A percentile compares a stretch with the other conserved stretches of the same genome.
These are phyloP conservation scores for Nezara viridula DNA, from an alignment of 2,888 invertebrate genomes.

Conservation along the genomic window DNA sequence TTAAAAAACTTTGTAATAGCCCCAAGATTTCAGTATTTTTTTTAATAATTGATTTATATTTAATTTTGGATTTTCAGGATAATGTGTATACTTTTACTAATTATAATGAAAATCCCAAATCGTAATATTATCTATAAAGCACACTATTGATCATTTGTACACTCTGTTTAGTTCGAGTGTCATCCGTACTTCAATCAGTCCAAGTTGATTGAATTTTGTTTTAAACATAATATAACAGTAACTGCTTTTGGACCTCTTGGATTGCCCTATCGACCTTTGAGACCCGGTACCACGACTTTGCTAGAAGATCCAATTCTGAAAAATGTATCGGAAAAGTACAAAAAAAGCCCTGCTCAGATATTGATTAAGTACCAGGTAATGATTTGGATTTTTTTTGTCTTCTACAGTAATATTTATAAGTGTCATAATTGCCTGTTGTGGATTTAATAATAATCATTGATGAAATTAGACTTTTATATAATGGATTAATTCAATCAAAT, in stretches of 20 bases:
- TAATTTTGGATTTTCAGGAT: too few species aligned
- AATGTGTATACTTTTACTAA: too few species aligned
- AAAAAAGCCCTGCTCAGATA: constrained; percentile 80
- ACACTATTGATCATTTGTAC: neutral
- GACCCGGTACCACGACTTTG: constrained; percentile 61
- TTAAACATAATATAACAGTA: constrained; percentile 69
- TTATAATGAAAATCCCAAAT: neutral
- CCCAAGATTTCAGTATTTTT: too few species aligned
- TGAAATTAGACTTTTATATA: too few species aligned
- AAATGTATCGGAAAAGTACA: constrained; percentile 75
- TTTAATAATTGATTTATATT: too few species aligned
- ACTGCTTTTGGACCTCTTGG: constrained; percentile 71
- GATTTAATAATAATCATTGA: too few species aligned
- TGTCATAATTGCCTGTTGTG: too few species aligned
- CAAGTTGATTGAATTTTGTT: constrained; percentile 70
- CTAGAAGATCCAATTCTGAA: constrained; percentile 74
- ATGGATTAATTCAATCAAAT: too few species aligned
- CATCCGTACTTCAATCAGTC: constrained; percentile 70
- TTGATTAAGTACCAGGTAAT: constrained; percentile 77
- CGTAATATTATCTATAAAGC: neutral
- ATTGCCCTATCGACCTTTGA: constrained; percentile 69
- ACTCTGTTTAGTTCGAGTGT: constrained; percentile 69
- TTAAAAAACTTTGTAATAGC: too few species aligned
- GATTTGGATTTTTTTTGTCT: neutral
- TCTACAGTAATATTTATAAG: too few species aligned